Base-by-base conservation (phyloP, 2,113 vertebrate genomes). In the Garra rufa region DNA sequence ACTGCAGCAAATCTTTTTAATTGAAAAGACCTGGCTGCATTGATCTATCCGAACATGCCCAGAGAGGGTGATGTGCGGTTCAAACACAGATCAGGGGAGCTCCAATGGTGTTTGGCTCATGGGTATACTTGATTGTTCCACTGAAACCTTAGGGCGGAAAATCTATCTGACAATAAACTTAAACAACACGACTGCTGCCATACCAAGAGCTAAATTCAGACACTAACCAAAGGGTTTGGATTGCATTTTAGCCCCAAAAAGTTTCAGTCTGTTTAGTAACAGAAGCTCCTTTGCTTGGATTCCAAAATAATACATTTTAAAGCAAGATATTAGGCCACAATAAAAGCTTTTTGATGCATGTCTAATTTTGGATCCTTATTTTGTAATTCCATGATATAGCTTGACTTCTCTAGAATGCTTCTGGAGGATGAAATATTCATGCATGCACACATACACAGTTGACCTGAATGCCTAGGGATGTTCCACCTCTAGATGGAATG, bases 1-100 rank as follows among this genome's bases (percentile, higher is more conserved):
- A 70, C 89, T 76, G 82, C 57, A 61, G 84, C 85, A 90, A 83
- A 90, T 92, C 90, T 90, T 83, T 84, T 85, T 91, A 91, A 92
- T 92, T 91, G 88, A 87, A 92, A 89, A 88, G 82, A 70, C 83
- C 88, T 71, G 57, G 70, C 73, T 82, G 43, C 83, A 90, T 90
- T 92, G 88, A 92, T 92, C 89, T 86, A 77, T 83, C 44, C 83
- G 14, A 67, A 46, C 77, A 86, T 74, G 86, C 76, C 34, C 67
- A 78, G 55, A 81, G 82, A 88, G 85, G 71, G 85, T 84, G 82
- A 77, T 73, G 76, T 79, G 76, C 15, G 74, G 48, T 82, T 57
- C 46, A 82, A 84, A 83, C 71, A 81, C 78, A 82, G 83, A 69
- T 82, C 78, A 88, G 74, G 63, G 67, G 82, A 43, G 30, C 41